Conservation (phyloP, 2,113 vertebrate species). For the Pelusios castaneus region DNA sequence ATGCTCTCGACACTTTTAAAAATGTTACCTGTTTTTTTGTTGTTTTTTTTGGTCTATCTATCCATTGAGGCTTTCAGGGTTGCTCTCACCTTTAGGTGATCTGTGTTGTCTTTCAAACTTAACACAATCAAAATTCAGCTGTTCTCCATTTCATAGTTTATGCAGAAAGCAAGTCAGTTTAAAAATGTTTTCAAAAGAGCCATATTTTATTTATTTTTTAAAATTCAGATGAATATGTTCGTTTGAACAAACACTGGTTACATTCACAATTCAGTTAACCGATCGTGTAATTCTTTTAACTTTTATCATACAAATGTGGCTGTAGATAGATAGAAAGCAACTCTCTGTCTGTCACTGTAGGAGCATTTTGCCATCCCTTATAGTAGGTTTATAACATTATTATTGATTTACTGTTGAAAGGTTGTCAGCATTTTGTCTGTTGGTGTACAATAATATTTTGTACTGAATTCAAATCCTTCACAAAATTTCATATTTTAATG, state of each 20-base stretch:
- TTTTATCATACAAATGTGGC: not conserved
- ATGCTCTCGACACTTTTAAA: not conserved
- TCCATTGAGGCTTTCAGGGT: not conserved
- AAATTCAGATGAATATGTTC: not conserved
- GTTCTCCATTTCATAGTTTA: not conserved
- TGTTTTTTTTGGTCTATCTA: not conserved
- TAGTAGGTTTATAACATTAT: not conserved
- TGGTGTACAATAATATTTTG: conserved; percentile 16
- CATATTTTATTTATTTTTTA: too few relatives aligned
- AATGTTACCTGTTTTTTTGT: not conserved
- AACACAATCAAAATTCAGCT: not conserved
- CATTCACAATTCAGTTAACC: not conserved
- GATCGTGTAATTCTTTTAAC: not conserved
- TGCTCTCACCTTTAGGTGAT: accelerated
- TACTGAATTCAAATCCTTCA: not conserved
- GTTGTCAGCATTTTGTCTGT: not conserved
- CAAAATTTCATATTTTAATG: conserved; percentile 26
- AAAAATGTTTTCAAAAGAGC: too few relatives aligned
- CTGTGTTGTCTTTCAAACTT: not conserved
- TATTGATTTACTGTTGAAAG: not conserved
- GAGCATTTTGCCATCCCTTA: not conserved
- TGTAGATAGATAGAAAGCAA: not conserved
- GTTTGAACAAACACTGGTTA: not conserved
- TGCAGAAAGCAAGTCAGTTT: not conserved
- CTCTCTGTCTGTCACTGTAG: not conserved